Percentiles rank a stretch among this genome's conserved stretches.
phyloP scores from a whole-genome alignment of 1,140 invertebrate genomes.

The Sminthurides bifidus region DNA sequence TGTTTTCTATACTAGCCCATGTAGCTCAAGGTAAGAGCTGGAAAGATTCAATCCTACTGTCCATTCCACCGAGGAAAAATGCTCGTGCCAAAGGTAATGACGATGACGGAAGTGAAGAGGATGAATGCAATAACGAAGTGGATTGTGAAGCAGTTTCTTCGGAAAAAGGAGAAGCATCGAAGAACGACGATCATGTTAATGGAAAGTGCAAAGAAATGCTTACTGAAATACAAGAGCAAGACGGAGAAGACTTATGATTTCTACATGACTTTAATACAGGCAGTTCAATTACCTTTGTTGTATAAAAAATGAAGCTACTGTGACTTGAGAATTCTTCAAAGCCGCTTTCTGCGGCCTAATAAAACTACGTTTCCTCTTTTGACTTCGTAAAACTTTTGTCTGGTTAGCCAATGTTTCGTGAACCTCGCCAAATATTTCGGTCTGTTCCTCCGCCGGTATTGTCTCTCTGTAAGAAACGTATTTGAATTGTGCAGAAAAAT shows the following conservation, averaged over 20 bases:
- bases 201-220: too few species aligned
- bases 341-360: constrained; percentile 49
- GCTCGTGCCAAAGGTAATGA: not conserved
- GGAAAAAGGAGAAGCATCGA: too few species aligned
- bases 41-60: constrained; percentile 69
- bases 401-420: constrained; percentile 58
- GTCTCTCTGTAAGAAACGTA: constrained; percentile 45
- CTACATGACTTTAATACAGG: too few species aligned
- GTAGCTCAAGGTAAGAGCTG: constrained; percentile 67
- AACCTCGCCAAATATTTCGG: constrained; percentile 70
- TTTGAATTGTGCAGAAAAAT: not conserved
- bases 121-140: not conserved
- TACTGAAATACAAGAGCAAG: too few species aligned
- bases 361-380: constrained; percentile 54
- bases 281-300: too few species aligned
- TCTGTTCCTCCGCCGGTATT: constrained; percentile 76
- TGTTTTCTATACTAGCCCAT: constrained; percentile 79
- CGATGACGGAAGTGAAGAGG: not conserved
- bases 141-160: too few species aligned
- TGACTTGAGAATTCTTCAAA: too few species aligned
- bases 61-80: constrained; percentile 46
- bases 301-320: too few species aligned
- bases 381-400: constrained; percentile 51
- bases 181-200: too few species aligned
- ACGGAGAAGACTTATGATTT: too few species aligned